Conservation (phyloP, 2,888 invertebrate genomes). For the Caenorhabditis virilis region DNA sequence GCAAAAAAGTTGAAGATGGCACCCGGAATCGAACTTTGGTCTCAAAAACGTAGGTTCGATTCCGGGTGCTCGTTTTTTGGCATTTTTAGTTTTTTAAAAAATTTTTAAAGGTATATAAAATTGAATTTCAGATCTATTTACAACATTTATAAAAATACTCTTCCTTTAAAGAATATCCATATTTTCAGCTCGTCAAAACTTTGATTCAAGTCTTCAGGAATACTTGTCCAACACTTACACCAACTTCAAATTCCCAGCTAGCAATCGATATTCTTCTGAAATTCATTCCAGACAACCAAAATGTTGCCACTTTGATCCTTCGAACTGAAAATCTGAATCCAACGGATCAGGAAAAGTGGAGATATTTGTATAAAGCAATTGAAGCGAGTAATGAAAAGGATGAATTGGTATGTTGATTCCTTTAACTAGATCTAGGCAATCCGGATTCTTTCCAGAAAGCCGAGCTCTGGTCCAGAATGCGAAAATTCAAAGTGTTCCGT, state of each 20-base stretch:
- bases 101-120: too few relatives aligned
- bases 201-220: slow-evolving; percentile 55
- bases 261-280: slow-evolving; percentile 52
- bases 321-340: slow-evolving; percentile 44
- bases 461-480: slow-evolving; percentile 49
- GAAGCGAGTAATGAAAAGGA: slow-evolving; percentile 33
- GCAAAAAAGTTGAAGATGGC: too few relatives aligned
- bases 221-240: slow-evolving; percentile 44
- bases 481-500: slow-evolving; percentile 53
- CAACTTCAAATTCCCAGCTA: slow-evolving; percentile 44
- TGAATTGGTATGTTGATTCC: slow-evolving; percentile 31
- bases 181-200: slow-evolving; percentile 33
- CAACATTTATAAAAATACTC: too few relatives aligned
- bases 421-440: slow-evolving; percentile 2
- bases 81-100: too few relatives aligned
- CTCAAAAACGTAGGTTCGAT: too few relatives aligned
- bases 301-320: slow-evolving; percentile 51
- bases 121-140: too few relatives aligned
- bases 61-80: too few relatives aligned
- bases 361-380: slow-evolving; percentile 51
- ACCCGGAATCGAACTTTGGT: too few relatives aligned
- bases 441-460: slow-evolving; percentile 31
- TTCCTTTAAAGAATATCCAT: too few relatives aligned
- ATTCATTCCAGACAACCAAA: slow-evolving; percentile 50
- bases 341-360: slow-evolving; percentile 51